phyloP scores from a whole-genome alignment of 1,140 invertebrate genomes.

The Conus betulinus region DNA sequence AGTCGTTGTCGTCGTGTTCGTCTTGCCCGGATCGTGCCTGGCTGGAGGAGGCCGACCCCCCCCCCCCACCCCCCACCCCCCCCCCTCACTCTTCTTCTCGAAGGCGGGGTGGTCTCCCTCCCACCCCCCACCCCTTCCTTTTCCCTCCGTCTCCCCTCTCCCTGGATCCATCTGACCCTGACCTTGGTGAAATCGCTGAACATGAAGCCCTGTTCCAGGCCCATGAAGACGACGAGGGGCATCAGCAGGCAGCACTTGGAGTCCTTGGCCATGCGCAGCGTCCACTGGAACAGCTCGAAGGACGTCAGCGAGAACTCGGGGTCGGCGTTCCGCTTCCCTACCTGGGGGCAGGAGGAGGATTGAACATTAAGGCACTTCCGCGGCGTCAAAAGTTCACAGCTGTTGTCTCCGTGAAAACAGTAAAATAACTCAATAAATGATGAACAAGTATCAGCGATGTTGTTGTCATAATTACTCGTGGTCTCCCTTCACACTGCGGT shows the following conservation, averaged over 20 bases:
- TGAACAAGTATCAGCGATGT: no score
- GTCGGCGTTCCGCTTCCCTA: conserved; percentile 47
- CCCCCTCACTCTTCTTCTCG: no score
- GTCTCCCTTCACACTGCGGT: no score
- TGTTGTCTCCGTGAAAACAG: no score
- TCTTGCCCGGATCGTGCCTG: no score
- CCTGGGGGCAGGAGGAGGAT: neutral
- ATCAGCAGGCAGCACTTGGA: conserved; percentile 72
- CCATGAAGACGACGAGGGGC: conserved; percentile 74
- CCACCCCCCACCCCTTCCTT: neutral
- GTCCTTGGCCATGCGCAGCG: conserved; percentile 69
- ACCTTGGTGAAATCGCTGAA: conserved; percentile 75
- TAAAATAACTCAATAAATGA: no score
- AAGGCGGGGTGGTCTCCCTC: no score
- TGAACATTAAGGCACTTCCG: no score
- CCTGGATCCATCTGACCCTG: neutral
- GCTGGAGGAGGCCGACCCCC: neutral
- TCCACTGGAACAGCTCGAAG: conserved; percentile 62
- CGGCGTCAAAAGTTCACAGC: no score
- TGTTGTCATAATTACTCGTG: no score
- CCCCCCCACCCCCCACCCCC: neutral
- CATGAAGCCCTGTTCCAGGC: conserved; percentile 76
- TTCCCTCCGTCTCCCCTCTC: neutral
- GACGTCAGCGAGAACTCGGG: conserved; percentile 50
- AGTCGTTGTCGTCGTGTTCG: no score